Evolutionary conservation across 1,140 invertebrate genomes (phyloP).

Genomic region (Neodiprion lecontei): DNA sequence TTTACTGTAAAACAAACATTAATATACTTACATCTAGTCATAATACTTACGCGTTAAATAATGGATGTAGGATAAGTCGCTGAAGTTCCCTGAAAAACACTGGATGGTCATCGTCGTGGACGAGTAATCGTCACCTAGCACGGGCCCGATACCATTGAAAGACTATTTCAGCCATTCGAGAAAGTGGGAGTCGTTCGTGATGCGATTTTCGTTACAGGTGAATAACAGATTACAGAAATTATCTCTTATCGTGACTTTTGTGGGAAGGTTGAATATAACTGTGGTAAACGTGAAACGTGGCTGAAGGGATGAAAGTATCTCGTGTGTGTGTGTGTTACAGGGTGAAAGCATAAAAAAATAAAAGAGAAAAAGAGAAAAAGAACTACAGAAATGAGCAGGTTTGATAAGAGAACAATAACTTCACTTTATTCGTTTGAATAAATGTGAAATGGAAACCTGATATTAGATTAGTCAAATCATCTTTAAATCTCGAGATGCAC

Average conservation of each 20-base stretch:
- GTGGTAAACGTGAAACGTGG: no score
- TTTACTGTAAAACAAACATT: not conserved
- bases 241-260: no score
- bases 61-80: constrained; percentile 59
- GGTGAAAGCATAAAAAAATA: no score
- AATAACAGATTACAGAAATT: no score
- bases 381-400: no score
- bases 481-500: not conserved
- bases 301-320: no score
- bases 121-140: not conserved
- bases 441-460: constrained; percentile 5
- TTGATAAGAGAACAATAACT: no score
- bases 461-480: constrained; percentile 5
- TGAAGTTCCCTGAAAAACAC: constrained; percentile 61
- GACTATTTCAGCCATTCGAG: no score
- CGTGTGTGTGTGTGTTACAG: no score
- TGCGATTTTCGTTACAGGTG: not conserved
- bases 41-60: constrained; percentile 62
- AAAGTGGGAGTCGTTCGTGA: not conserved
- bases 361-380: no score
- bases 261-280: no score
- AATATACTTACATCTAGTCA: not conserved
- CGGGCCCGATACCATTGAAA: not conserved
- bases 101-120: constrained; percentile 44
- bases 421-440: not conserved